Percentiles rank a stretch among this genome's conserved stretches.
These are phyloP conservation scores for Trachelus stipa DNA, from an alignment of 2,888 invertebrate genomes.

Conservation along the genomic window DNA sequence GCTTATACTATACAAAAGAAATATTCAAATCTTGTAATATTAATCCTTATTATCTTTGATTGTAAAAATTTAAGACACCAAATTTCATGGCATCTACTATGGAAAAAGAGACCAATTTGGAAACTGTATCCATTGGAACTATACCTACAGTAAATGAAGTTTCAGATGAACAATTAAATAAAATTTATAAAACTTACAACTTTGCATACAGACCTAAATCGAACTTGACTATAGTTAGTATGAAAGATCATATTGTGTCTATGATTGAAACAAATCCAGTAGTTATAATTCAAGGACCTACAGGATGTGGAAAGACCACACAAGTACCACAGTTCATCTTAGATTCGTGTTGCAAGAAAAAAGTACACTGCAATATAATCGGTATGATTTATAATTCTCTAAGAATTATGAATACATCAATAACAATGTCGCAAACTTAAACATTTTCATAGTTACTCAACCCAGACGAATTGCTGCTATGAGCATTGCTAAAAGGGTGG, in stretches of 20 bases:
- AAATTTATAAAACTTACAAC: constrained; percentile 59
- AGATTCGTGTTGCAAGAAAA: constrained; percentile 77
- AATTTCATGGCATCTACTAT: not conserved
- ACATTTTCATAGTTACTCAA: constrained; percentile 78
- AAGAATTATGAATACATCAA: not conserved
- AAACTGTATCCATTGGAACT: constrained; percentile 53
- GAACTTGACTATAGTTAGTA: constrained; percentile 51
- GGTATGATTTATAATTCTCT: constrained; percentile 35
- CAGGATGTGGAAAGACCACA: constrained; percentile 95
- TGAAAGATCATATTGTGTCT: constrained; percentile 73
- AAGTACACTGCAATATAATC: constrained; percentile 83
- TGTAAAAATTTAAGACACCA: not conserved
- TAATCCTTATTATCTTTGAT: not conserved
- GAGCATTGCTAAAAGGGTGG: constrained; percentile 87
- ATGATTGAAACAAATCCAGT: constrained; percentile 78
- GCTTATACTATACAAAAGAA: not conserved
- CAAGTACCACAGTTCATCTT: constrained; percentile 93
- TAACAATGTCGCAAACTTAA: not conserved
- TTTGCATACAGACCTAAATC: constrained; percentile 49
- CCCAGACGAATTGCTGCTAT: constrained; percentile 94
- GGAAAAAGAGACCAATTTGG: constrained; percentile 30
- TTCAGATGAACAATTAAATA: constrained; percentile 38
- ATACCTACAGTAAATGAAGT: constrained; percentile 35
- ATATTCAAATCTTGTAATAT: not conserved
- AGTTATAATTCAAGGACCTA: constrained; percentile 89